Evolutionary conservation across 2,888 invertebrate species (phyloP).

Genomic region (Anticlea derivata): DNA sequence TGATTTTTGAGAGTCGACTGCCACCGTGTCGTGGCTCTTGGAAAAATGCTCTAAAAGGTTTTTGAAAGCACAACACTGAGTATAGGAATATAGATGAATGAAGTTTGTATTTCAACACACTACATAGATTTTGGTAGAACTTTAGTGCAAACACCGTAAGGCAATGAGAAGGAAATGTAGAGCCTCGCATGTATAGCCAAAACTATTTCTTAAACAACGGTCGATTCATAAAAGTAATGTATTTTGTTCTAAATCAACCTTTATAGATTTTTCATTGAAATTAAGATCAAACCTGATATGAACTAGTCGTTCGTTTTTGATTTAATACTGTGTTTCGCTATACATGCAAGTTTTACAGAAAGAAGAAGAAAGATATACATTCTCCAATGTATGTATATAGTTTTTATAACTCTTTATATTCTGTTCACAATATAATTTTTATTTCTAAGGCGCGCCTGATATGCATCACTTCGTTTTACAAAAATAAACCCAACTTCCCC

Average conservation of each 20-base stretch:
- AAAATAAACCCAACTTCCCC: slow-evolving; percentile 73
- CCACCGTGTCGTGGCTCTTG: too few species aligned
- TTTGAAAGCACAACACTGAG: slow-evolving; percentile 61
- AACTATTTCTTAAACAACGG: background rate
- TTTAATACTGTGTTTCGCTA: too few species aligned
- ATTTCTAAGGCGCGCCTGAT: slow-evolving; percentile 76
- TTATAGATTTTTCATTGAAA: too few species aligned
- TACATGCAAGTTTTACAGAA: slow-evolving; percentile 28
- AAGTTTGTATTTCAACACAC: slow-evolving; percentile 22
- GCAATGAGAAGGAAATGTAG: slow-evolving; percentile 60
- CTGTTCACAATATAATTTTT: slow-evolving; percentile 33
- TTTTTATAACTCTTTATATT: slow-evolving; percentile 39
- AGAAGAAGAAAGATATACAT: slow-evolving; percentile 25
- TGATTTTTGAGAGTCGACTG: too few species aligned
- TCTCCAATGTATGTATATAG: slow-evolving; percentile 23
- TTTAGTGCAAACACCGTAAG: slow-evolving; percentile 63
- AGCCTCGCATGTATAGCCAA: slow-evolving; percentile 19
- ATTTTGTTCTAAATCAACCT: too few species aligned
- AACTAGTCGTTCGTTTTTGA: too few species aligned
- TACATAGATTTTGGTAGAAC: slow-evolving; percentile 24
- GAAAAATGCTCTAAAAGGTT: slow-evolving; percentile 27
- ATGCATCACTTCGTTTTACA: slow-evolving; percentile 75
- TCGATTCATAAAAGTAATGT: too few species aligned
- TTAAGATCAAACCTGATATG: too few species aligned
- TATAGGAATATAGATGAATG: slow-evolving; percentile 57